phyloP scores from a whole-genome alignment of 2,888 invertebrate species.

The Drosophila longiperda region DNA sequence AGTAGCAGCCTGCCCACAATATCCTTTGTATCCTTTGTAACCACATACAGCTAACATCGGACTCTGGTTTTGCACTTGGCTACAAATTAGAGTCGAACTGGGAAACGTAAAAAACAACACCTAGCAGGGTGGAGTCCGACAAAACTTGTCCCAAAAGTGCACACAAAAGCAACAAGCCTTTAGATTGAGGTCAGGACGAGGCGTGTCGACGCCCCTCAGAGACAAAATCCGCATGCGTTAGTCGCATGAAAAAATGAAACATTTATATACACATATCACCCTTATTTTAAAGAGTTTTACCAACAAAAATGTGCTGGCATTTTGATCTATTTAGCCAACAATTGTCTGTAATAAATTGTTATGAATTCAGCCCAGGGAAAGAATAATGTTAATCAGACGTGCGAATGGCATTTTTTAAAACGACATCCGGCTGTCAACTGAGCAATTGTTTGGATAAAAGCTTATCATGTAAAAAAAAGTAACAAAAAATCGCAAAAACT shows the following conservation, averaged over 20 bases:
- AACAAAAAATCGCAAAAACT: neutral
- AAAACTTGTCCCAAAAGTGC: constrained; percentile 54
- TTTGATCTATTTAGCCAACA: constrained; percentile 25
- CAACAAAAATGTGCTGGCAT: constrained; percentile 23
- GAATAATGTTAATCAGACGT: constrained; percentile 36
- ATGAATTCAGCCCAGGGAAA: constrained; percentile 8
- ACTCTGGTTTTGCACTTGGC: constrained; percentile 13
- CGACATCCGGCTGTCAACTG: neutral
- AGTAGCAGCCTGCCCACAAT: constrained; percentile 7
- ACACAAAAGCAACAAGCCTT: constrained; percentile 31
- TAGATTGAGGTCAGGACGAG: constrained; percentile 43
- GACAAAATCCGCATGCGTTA: constrained; percentile 28
- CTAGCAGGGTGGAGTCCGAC: constrained; percentile 5
- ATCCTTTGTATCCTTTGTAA: constrained; percentile 40
- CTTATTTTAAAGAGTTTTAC: constrained; percentile 11
- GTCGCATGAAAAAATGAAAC: constrained; percentile 26
- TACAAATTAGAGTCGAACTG: constrained; percentile 51
- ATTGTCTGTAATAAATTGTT: constrained; percentile 50
- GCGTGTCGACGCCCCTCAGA: constrained; percentile 53
- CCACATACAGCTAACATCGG: constrained; percentile 29
- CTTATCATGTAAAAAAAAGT: neutral
- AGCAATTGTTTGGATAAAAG: constrained; percentile 21
- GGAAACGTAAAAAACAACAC: constrained; percentile 22
- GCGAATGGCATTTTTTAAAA: constrained; percentile 3
- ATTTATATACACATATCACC: neutral